Base-by-base conservation (phyloP, 2,113 vertebrate species). In the Chaenocephalus aceratus region DNA sequence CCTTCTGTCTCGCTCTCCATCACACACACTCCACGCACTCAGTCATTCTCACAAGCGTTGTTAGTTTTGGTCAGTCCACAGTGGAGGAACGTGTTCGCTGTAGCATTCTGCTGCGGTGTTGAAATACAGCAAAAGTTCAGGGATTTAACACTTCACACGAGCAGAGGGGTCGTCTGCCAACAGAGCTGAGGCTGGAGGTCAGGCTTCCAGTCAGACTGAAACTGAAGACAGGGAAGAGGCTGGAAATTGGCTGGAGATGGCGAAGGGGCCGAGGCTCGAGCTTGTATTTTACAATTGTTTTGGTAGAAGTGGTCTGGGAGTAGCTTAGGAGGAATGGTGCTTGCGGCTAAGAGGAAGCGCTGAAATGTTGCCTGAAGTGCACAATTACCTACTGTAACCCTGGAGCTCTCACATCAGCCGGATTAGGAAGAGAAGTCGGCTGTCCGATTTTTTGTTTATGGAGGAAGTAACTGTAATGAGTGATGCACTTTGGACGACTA, bases 171-270 rank as follows among this genome's bases (percentile, higher is more conserved):
- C 71, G 54, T 76, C 36, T 52, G 48, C 53, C 64, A 62, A 53
- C 76, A 73, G 48, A 61, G 52, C 75, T 69, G 63, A 80, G 76
- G 81, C 65, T 73, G 53, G 76, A 83, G 77, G 87, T 80, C 44
- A 30, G 56, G 58, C 66, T 85, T 89, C 71, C 71, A 86, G 79
- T 86, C 84, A 84, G 70, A 84, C 52, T 66, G 49, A 79, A 86
- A 84, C 74, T 81, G 26, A 63, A 86, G 81, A 82, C 57, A 54
- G 18, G 75, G 70, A 58, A 26, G 65, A 70, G 68, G 59, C 68
- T 71, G 21, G 34, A 54, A 83, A 84, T 9, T 10, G 52, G 23
- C 18, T 36, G 64, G 54, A 73, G 41, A 61, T 65, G 66, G 34
- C 75, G 84, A 79, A 77, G 54, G n/a, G 41, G 45, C 57, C 6